Base-by-base conservation (phyloP, 2,797 vertebrate genomes). In the Artibeus jamaicensis region DNA sequence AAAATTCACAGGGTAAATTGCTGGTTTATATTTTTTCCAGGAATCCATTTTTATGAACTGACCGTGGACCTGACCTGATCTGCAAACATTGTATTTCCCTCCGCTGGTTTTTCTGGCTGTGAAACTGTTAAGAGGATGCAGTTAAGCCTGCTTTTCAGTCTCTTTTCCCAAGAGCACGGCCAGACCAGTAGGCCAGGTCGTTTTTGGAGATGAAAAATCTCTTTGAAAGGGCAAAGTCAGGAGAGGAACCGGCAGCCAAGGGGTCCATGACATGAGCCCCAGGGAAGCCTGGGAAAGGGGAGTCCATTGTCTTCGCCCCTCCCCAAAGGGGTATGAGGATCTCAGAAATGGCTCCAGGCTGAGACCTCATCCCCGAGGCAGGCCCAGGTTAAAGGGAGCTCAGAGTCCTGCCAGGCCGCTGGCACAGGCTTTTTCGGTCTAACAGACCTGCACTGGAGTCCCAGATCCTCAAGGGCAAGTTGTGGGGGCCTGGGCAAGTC, bases 21-120 rank as follows among this genome's bases (percentile, higher is more conserved):
- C 78, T 74, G 71, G 90, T 86, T 95, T 83, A 32, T 89, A 39
- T 93, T 78, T 96, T 96, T 93, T 76, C 89, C 71, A 82, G 90
- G 92, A 92, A 93, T 92, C 84, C 76, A 37, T 93, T 93, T 97
- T 96, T 93, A 73, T 62, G 90, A 67, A 2, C 26, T 86, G 70
- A 86, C 94, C 78, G 78, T 92, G 77, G 89, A 70, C 77, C 95
- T 82, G 65, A 78, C 86, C 48, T 0, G 4, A 29, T 92, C 81
- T 62, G 44, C 67, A 78, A 53, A 71, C 86, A 48, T 1, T 53
- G 16, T 83, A 2, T 67, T 85, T 71, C 71, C 37, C 53, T 95
- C 81, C 59, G 67, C 84, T 62, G 67, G 65, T 42, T 89, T 83
- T 59, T 68, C 55, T 85, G 70, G 59, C 67, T 12, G 9, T 32